These are phyloP conservation scores for Cuculus canorus DNA, from an alignment of 2,797 vertebrate genomes.

Conservation along the genomic window DNA sequence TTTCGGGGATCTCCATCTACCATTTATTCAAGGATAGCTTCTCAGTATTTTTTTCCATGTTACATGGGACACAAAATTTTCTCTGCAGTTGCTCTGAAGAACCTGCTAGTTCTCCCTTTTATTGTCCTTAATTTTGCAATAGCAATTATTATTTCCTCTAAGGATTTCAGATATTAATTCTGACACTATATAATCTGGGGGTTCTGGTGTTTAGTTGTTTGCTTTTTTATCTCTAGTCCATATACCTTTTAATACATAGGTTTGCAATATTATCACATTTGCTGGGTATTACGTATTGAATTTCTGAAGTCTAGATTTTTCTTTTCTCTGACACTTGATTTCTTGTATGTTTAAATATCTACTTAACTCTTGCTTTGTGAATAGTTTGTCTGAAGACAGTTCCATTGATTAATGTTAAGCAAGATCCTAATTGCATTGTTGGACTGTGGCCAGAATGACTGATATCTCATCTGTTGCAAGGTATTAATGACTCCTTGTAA, in stretches of 20 bases:
- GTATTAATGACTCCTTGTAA: constrained; percentile 7
- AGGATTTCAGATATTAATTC: neutral
- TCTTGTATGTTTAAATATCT: neutral
- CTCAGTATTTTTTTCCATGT: neutral
- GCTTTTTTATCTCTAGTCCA: neutral
- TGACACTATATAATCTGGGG: neutral
- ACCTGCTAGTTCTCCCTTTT: neutral
- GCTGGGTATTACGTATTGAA: neutral
- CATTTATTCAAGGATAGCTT: neutral
- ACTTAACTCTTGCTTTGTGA: neutral
- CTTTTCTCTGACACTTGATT: neutral
- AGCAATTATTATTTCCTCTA: neutral
- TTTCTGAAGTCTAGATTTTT: neutral
- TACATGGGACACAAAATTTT: neutral
- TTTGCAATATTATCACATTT: neutral
- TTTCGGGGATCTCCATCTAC: neutral
- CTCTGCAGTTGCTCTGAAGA: neutral
- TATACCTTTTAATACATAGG: neutral
- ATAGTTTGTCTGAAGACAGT: neutral
- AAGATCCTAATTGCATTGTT: constrained; percentile 27
- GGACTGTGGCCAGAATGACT: constrained; percentile 9
- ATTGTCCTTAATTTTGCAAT: neutral
- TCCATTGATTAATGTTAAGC: constrained; percentile 29
- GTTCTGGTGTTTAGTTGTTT: rapidly evolving
- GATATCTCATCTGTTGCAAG: constrained; percentile 2